These are phyloP conservation scores for Plodia interpunctella DNA, from an alignment of 1,140 invertebrate species.

Conservation along the genomic window DNA sequence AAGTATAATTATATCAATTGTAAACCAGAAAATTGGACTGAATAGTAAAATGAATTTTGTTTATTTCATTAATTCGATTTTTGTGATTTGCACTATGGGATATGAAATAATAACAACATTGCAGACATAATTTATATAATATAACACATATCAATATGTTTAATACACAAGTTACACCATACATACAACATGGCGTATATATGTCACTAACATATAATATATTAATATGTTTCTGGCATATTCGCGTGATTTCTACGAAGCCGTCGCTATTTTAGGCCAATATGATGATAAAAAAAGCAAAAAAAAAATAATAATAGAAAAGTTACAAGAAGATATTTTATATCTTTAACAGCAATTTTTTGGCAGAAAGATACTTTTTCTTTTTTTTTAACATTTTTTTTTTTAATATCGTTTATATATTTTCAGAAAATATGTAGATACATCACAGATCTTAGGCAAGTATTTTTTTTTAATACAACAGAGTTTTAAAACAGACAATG, in stretches of 20 bases:
- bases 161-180: constrained; percentile 38
- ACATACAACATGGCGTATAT: constrained; percentile 31
- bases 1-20: not conserved
- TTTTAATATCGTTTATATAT: constrained; percentile 26
- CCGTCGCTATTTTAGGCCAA: constrained; percentile 37
- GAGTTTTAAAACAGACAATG: constrained; percentile 17
- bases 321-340: constrained; percentile 45
- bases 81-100: no score
- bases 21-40: no score
- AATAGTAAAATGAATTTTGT: no score
- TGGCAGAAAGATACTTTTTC: constrained; percentile 51
- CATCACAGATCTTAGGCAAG: constrained; percentile 44
- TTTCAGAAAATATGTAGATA: constrained; percentile 51
- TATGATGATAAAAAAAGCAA: constrained; percentile 24
- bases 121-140: constrained; percentile 67
- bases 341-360: constrained; percentile 51
- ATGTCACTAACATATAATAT: constrained; percentile 31
- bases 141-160: constrained; percentile 58
- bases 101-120: constrained; percentile 37
- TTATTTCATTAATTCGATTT: no score
- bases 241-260: constrained; percentile 17
- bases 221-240: constrained; percentile 22
- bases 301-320: constrained; percentile 17
- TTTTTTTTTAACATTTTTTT: constrained; percentile 26
- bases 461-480: constrained; percentile 21